Conservation (phyloP, 2,888 invertebrate species). For the Smittia aterrima region DNA sequence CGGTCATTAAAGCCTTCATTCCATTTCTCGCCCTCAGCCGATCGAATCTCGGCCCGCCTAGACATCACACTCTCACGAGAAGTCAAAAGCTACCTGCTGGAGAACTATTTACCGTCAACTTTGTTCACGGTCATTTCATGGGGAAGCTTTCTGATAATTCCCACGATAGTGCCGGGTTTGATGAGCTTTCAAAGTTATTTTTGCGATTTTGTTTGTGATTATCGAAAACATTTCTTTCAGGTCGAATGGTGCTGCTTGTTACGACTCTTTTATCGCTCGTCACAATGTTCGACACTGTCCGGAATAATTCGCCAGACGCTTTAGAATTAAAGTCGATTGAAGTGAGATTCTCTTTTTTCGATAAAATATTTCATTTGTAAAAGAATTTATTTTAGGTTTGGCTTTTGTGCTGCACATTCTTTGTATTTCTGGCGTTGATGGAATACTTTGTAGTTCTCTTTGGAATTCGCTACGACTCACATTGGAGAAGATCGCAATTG, state of each 20-base stretch:
- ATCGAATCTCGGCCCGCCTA: slow-evolving; percentile 62
- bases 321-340: slow-evolving; percentile 64
- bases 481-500: slow-evolving; percentile 55
- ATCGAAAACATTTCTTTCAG: neutral
- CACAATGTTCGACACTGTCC: slow-evolving; percentile 67
- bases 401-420: slow-evolving; percentile 65
- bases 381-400: slow-evolving; percentile 54
- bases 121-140: slow-evolving; percentile 66
- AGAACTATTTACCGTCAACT: slow-evolving; percentile 64
- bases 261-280: slow-evolving; percentile 63
- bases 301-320: slow-evolving; percentile 65
- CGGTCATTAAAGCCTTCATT: too few relatives aligned
- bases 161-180: slow-evolving; percentile 62
- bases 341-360: too few relatives aligned
- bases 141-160: slow-evolving; percentile 66
- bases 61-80: slow-evolving; percentile 62
- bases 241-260: slow-evolving; percentile 57
- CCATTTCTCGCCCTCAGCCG: slow-evolving; percentile 52
- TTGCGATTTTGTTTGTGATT: neutral
- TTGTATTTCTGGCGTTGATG: slow-evolving; percentile 63
- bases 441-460: slow-evolving; percentile 65
- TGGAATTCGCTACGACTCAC: slow-evolving; percentile 65
- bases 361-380: too few relatives aligned
- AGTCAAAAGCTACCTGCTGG: slow-evolving; percentile 61
- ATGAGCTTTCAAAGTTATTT: neutral